Percentiles rank a stretch among this genome's conserved stretches.
Evolutionary conservation across 2,888 invertebrate genomes (phyloP).

Genomic region (Drosophila macrospina): DNA sequence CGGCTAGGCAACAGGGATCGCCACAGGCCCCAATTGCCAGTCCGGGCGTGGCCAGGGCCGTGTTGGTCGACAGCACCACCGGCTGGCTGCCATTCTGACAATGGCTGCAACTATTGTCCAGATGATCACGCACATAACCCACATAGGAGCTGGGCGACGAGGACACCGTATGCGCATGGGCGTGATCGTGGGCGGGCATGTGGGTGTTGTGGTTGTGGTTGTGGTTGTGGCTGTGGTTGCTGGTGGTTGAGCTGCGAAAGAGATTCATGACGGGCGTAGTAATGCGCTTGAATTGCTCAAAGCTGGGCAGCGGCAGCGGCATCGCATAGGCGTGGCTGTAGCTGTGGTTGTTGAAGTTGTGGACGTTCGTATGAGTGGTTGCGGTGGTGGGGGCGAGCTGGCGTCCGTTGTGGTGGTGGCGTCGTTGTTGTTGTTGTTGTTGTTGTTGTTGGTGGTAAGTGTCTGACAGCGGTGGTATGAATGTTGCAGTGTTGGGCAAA

Average conservation of each 20-base stretch:
- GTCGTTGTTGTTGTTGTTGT: constrained; percentile 26
- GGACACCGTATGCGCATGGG: constrained; percentile 78
- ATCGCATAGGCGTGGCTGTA: constrained; percentile 53
- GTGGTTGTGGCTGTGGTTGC: constrained; percentile 31
- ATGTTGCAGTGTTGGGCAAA: constrained; percentile 50
- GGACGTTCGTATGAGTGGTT: constrained; percentile 53
- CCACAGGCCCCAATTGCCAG: constrained; percentile 79
- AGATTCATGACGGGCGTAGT: constrained; percentile 84
- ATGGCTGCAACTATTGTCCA: constrained; percentile 83
- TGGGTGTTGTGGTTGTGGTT: constrained; percentile 31
- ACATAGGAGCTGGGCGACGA: constrained; percentile 83
- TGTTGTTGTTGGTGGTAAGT: constrained; percentile 62
- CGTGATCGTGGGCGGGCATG: constrained; percentile 58
- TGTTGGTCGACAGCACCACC: constrained; percentile 81
- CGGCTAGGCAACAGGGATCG: constrained; percentile 81
- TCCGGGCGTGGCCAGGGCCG: constrained; percentile 77
- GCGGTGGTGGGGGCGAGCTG: constrained; percentile 60
- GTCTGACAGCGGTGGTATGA: constrained; percentile 69
- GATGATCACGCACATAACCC: constrained; percentile 83
- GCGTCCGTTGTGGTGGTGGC: constrained; percentile 71
- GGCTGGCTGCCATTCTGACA: constrained; percentile 83
- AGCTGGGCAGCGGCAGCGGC: constrained; percentile 71
- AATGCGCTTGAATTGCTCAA: constrained; percentile 83
- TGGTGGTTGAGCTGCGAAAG: constrained; percentile 81
- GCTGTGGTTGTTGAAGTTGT: constrained; percentile 33